Evolutionary conservation across 1,140 invertebrate genomes (phyloP).

Genomic region (Holotrichia oblita): DNA sequence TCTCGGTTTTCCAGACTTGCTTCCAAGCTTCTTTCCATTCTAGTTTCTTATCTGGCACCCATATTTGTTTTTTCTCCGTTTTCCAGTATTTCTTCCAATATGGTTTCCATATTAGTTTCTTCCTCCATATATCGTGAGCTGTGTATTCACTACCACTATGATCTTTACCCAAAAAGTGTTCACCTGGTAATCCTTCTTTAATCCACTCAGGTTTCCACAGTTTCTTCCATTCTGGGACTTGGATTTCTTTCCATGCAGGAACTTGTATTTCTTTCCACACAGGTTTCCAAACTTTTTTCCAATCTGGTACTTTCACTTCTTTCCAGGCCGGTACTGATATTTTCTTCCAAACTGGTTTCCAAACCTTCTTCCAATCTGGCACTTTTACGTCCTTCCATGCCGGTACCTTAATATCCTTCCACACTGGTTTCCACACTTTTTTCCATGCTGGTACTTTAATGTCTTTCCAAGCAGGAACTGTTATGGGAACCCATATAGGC

Average conservation of each 20-base stretch:
- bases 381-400: conserved; percentile 74
- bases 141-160: conserved; percentile 80
- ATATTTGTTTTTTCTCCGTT: conserved; percentile 79
- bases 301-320: conserved; percentile 70
- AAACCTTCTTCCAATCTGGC: conserved; percentile 75
- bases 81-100: conserved; percentile 86
- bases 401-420: conserved; percentile 76
- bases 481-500: conserved; percentile 74
- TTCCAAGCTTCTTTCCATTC: conserved; percentile 84
- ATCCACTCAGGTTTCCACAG: conserved; percentile 75
- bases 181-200: conserved; percentile 74
- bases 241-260: conserved; percentile 80
- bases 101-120: conserved; percentile 82
- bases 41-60: conserved; percentile 79
- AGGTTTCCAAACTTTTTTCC: conserved; percentile 78
- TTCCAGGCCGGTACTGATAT: conserved; percentile 76
- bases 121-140: conserved; percentile 82
- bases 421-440: conserved; percentile 75
- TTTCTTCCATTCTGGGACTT: conserved; percentile 80
- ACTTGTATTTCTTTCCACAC: conserved; percentile 76
- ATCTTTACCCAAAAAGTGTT: conserved; percentile 77
- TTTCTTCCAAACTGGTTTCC: conserved; percentile 73
- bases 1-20: conserved; percentile 78
- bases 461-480: conserved; percentile 78
- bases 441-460: conserved; percentile 73